Percentiles rank a stretch among this genome's conserved stretches.
phyloP scores from a whole-genome alignment of 2,797 vertebrate genomes.

The Silurus lanzhouensis region DNA sequence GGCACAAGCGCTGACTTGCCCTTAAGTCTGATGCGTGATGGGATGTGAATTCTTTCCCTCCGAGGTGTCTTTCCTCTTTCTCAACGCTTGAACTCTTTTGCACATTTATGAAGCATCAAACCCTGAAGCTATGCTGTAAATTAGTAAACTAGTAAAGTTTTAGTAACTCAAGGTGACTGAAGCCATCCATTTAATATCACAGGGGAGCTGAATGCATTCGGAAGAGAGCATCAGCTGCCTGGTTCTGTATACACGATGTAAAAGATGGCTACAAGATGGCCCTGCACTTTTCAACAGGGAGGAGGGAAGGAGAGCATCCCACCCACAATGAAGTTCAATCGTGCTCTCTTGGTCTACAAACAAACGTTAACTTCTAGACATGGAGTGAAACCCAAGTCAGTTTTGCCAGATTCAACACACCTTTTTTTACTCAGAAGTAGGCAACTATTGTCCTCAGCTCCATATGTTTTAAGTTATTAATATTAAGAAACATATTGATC shows the following conservation, averaged over 20 bases:
- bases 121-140: neutral
- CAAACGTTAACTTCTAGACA: neutral
- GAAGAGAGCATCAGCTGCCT: neutral
- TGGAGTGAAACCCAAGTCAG: neutral
- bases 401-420: neutral
- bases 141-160: neutral
- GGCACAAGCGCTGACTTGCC: slow-evolving; percentile 56
- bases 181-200: slow-evolving; percentile 9
- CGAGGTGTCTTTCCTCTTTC: slow-evolving; percentile 18
- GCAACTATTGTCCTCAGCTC: neutral
- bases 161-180: neutral
- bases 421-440: neutral
- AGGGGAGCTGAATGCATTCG: neutral
- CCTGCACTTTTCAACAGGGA: neutral
- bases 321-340: neutral
- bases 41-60: slow-evolving; percentile 54
- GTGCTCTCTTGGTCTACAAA: neutral
- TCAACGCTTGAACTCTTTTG: neutral
- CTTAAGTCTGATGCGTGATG: slow-evolving; percentile 48
- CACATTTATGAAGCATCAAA: slow-evolving; percentile 11
- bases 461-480: neutral
- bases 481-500: neutral
- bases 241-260: neutral
- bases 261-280: neutral
- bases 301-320: neutral